Evolutionary conservation across 1,140 invertebrate species (phyloP).

Genomic region (Pomacea maculata): DNA sequence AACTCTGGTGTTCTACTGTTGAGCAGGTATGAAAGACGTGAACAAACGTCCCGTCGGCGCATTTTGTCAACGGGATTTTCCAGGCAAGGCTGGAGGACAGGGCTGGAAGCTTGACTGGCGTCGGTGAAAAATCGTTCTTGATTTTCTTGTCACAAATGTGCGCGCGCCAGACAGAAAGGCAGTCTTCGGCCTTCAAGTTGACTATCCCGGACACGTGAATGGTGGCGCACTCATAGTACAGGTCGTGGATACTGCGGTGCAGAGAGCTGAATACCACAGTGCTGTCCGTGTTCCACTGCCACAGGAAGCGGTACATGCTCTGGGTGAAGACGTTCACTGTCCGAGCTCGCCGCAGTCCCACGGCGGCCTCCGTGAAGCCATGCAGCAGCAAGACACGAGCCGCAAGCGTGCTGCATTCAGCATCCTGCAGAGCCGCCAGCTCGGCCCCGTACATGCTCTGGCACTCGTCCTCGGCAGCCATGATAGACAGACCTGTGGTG

Average conservation of each 20-base stretch:
- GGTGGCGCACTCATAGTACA: neutral
- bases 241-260: neutral
- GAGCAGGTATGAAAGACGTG: neutral
- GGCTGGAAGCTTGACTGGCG: neutral
- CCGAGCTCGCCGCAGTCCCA: neutral
- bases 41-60: neutral
- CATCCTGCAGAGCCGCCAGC: neutral
- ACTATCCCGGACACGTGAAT: neutral
- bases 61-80: neutral
- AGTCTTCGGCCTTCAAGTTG: neutral
- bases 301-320: neutral
- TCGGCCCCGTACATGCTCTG: neutral
- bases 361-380: neutral
- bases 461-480: neutral
- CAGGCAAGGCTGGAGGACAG: neutral
- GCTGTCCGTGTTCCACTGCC: neutral
- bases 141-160: neutral
- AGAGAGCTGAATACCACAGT: neutral
- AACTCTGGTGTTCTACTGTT: neutral
- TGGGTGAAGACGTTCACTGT: neutral
- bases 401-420: neutral
- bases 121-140: neutral
- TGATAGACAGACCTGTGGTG: neutral
- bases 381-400: neutral
- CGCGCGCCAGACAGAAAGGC: neutral